These are phyloP conservation scores for Ophioderma brevispina DNA, from an alignment of 35 echinoderm and acorn worm species.

Conservation along the genomic window DNA sequence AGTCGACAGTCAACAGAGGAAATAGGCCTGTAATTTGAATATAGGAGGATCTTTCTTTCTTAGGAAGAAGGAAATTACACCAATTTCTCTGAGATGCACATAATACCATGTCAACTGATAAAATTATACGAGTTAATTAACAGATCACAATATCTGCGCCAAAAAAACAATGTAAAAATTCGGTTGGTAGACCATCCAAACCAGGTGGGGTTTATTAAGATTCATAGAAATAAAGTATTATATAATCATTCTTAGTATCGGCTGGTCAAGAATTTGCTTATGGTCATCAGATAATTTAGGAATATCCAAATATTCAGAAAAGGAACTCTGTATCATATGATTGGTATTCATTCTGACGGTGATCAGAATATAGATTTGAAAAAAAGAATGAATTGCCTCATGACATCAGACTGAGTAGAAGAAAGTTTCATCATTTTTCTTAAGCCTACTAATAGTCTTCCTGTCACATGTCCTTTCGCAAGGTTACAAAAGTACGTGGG, in stretches of 20 bases:
- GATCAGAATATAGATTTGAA: neutral
- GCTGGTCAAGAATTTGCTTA: conserved; percentile 10
- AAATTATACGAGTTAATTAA: neutral
- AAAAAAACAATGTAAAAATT: conserved; percentile 32
- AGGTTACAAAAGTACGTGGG: neutral
- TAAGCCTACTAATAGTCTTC: neutral
- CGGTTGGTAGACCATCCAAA: conserved; percentile 9
- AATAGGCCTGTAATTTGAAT: conserved; percentile 15
- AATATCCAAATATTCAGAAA: conserved; percentile 4
- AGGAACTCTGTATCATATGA: neutral
- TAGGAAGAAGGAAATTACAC: neutral
- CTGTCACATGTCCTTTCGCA: neutral
- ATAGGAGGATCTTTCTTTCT: conserved; percentile 15
- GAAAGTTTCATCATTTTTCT: neutral
- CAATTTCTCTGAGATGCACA: conserved; percentile 6
- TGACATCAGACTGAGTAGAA: neutral
- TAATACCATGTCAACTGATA: neutral
- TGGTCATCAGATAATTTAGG: conserved; percentile 8
- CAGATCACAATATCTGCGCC: conserved; percentile 6
- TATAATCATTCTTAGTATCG: conserved; percentile 2
- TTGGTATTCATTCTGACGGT: neutral
- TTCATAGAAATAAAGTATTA: conserved; percentile 17
- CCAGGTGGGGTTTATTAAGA: conserved; percentile 16
- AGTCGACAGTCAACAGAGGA: conserved; percentile 15
- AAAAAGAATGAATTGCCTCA: neutral